A percentile compares a stretch with the other conserved stretches of the same genome.
Evolutionary conservation across 2,113 vertebrate genomes (phyloP).

Genomic region (Sciurus niger): DNA sequence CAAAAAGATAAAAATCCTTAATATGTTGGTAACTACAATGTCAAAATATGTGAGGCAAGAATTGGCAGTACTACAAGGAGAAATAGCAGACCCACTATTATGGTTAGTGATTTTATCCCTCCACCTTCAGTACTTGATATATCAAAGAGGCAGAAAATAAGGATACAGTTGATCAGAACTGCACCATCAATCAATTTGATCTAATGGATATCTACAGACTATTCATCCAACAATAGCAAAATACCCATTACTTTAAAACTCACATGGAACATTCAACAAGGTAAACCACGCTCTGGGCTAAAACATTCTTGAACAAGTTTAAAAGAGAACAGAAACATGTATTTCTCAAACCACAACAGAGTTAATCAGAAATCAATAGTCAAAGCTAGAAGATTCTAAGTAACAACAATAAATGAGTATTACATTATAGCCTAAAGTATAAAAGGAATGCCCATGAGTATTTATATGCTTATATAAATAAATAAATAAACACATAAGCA

Average conservation of each 20-base stretch:
- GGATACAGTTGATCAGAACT: neutral
- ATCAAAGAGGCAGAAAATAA: neutral
- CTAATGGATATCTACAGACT: neutral
- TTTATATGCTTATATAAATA: neutral
- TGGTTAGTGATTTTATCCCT: neutral
- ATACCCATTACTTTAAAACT: neutral
- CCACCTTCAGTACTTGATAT: neutral
- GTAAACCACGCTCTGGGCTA: neutral
- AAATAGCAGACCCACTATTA: neutral
- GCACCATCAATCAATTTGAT: neutral
- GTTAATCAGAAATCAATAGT: neutral
- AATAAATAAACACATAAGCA: neutral
- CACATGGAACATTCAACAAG: neutral
- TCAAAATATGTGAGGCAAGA: neutral
- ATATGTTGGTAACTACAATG: neutral
- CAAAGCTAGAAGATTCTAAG: neutral
- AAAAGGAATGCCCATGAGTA: neutral
- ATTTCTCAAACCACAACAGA: neutral
- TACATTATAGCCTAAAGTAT: neutral
- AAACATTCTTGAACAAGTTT: neutral
- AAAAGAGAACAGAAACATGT: neutral
- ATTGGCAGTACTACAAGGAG: neutral
- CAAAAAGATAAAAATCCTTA: neutral
- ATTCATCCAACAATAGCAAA: neutral
- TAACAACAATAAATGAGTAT: neutral